Conservation (phyloP, 2,113 vertebrate species). For the Cyprinodon tularosa region DNA sequence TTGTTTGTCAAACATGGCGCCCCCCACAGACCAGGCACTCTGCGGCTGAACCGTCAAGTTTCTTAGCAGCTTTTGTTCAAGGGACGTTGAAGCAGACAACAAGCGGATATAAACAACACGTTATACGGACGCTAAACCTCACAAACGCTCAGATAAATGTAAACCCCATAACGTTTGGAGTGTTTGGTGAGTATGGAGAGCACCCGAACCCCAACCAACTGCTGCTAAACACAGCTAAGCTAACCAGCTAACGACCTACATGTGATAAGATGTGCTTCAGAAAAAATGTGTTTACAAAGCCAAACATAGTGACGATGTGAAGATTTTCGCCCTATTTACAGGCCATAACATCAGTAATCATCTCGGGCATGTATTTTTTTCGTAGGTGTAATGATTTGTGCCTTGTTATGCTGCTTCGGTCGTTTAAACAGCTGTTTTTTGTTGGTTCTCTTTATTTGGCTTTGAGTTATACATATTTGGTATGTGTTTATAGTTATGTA, state of each 20-base stretch:
- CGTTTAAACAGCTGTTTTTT: background rate
- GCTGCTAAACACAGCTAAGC: conserved; percentile 14
- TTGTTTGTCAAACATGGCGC: conserved; percentile 33
- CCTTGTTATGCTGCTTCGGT: conserved; percentile 19
- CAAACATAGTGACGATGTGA: background rate
- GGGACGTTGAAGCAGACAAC: background rate
- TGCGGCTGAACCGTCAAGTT: conserved; percentile 46
- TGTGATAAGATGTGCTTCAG: conserved; percentile 40
- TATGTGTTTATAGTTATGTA: background rate
- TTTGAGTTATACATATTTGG: background rate
- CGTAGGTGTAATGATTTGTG: background rate
- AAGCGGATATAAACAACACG: background rate
- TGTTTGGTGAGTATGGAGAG: conserved; percentile 53
- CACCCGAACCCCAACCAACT: background rate
- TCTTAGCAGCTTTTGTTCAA: conserved; percentile 60
- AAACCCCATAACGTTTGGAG: background rate
- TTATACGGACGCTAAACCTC: background rate
- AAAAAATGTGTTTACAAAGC: conserved; percentile 40
- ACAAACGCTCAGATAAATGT: background rate
- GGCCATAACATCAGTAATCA: background rate
- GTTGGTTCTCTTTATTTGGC: background rate
- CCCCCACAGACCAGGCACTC: conserved; percentile 38
- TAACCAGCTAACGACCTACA: conserved; percentile 55
- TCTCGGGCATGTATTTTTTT: conserved; percentile 10
- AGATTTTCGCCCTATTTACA: background rate